These are phyloP conservation scores for Pluvialis apricaria DNA, from an alignment of 2,113 vertebrate species.

Conservation along the genomic window DNA sequence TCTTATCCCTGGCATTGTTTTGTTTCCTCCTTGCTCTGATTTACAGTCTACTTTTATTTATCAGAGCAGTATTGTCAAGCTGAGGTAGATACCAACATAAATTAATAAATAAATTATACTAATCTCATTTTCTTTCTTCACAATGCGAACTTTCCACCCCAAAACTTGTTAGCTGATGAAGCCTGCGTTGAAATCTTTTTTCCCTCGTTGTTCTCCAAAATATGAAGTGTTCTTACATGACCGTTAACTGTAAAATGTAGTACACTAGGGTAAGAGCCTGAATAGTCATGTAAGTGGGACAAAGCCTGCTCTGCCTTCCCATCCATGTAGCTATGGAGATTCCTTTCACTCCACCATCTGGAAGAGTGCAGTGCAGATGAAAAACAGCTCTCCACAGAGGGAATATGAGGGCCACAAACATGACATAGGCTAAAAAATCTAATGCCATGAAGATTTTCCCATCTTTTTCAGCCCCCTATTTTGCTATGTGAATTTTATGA, in stretches of 20 bases:
- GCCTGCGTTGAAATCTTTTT: not conserved
- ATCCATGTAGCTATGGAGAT: not conserved
- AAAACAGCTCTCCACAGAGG: not conserved
- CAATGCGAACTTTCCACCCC: not conserved
- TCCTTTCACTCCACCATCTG: not conserved
- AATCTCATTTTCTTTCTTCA: not conserved
- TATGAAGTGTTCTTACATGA: not conserved
- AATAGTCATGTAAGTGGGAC: not conserved
- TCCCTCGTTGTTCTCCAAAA: not conserved
- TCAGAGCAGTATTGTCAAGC: not conserved
- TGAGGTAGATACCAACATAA: not conserved
- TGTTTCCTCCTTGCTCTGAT: not conserved
- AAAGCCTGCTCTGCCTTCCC: not conserved
- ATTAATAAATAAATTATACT: not conserved
- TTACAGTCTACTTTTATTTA: not conserved
- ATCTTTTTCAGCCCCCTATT: not conserved
- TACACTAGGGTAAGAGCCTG: not conserved
- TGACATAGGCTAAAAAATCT: not conserved
- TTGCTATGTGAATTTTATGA: not conserved
- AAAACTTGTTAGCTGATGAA: not conserved
- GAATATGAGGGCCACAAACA: not conserved
- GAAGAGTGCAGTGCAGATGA: not conserved
- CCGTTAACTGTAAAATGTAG: not conserved
- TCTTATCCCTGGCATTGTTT: not conserved
- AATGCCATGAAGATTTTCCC: not conserved